These are phyloP conservation scores for Neodontobutis hainanensis DNA, from an alignment of 2,113 vertebrate genomes.

Conservation along the genomic window DNA sequence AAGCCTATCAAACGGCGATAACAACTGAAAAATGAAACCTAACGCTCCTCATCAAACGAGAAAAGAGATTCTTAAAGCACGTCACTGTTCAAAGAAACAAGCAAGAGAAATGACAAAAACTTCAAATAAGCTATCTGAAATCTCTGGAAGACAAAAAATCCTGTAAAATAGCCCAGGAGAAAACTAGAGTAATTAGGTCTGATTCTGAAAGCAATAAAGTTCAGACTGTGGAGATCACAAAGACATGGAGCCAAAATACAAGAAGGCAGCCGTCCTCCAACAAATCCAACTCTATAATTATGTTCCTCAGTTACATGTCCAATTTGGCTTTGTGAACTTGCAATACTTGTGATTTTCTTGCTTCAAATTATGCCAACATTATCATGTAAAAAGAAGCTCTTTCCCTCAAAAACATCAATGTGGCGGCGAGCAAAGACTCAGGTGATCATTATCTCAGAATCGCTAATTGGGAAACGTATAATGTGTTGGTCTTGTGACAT, in stretches of 20 bases:
- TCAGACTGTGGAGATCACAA: constrained; percentile 34
- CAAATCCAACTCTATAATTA: neutral
- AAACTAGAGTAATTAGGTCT: constrained; percentile 50
- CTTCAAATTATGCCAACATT: neutral
- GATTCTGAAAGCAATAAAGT: constrained; percentile 40
- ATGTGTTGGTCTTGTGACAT: constrained; percentile 21
- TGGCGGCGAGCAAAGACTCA: constrained; percentile 20
- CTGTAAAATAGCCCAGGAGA: constrained; percentile 23
- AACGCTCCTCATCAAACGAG: constrained; percentile 31
- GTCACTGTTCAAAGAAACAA: constrained; percentile 38
- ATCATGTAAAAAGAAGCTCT: neutral
- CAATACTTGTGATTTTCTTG: constrained; percentile 6
- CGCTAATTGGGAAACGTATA: constrained; percentile 42
- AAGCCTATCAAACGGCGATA: too few relatives aligned
- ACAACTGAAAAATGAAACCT: constrained; percentile 13
- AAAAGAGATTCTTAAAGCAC: constrained; percentile 24
- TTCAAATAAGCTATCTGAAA: constrained; percentile 44
- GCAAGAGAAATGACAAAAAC: constrained; percentile 12
- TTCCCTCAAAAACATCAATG: neutral
- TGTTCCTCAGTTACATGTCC: constrained; percentile 6
- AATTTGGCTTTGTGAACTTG: neutral
- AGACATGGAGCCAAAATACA: constrained; percentile 27
- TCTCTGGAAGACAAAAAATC: constrained; percentile 40
- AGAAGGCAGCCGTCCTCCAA: constrained; percentile 8
- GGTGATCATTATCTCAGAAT: constrained; percentile 18